Evolutionary conservation across 2,113 vertebrate genomes (phyloP).

Genomic region (Paratilapia polleni): DNA sequence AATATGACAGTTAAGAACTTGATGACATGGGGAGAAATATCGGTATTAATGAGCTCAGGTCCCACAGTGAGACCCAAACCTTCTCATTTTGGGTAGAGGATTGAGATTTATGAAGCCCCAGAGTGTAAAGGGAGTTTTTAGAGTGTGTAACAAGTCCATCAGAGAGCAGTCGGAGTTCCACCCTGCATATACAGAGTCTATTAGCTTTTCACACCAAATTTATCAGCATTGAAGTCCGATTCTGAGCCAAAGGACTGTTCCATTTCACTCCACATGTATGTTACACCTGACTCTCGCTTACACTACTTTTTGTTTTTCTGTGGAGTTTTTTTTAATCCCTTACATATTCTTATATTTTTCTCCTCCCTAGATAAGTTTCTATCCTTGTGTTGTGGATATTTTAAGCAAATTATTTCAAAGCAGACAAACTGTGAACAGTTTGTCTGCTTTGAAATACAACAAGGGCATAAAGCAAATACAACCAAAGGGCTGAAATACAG

Average conservation of each 20-base stretch:
- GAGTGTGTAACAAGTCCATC: conserved; percentile 10
- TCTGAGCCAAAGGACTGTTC: conserved; percentile 39
- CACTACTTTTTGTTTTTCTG: neutral
- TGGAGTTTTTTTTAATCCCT: neutral
- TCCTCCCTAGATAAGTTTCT: neutral
- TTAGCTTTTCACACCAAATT: conserved; percentile 55
- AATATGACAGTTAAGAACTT: conserved; percentile 38
- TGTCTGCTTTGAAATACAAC: too few species aligned
- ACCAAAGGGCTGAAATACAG: neutral
- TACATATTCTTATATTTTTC: neutral
- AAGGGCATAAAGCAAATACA: too few species aligned
- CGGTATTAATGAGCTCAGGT: conserved; percentile 33
- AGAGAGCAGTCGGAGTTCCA: conserved; percentile 22
- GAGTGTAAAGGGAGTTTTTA: conserved; percentile 14
- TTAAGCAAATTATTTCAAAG: neutral
- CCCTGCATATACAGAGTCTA: conserved; percentile 17
- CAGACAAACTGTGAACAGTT: neutral
- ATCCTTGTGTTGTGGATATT: neutral
- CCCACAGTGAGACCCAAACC: neutral
- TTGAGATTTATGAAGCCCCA: conserved; percentile 24
- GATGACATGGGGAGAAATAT: conserved; percentile 41
- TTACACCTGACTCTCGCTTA: conserved; percentile 7
- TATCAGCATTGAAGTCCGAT: conserved; percentile 42
- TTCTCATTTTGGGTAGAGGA: conserved; percentile 34
- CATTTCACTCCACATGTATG: conserved; percentile 10